phyloP scores from a whole-genome alignment of 2,888 invertebrate genomes.

The Tenthredo distinguenda region DNA sequence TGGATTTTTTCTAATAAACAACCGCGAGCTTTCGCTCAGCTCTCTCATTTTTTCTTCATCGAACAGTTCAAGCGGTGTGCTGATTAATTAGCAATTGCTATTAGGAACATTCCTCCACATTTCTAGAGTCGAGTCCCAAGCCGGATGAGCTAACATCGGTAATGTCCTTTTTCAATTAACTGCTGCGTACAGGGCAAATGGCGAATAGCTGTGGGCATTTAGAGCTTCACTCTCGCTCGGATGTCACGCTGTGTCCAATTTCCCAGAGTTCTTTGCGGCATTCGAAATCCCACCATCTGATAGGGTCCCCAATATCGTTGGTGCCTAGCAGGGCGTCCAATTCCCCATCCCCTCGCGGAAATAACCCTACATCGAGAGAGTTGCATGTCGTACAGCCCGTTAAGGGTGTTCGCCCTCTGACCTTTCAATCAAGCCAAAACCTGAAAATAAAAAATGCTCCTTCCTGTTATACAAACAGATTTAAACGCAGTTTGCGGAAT shows the following conservation, averaged over 20 bases:
- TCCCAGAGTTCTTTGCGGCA: constrained; percentile 12
- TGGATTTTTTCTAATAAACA: neutral
- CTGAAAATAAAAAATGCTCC: neutral
- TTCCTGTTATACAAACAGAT: neutral
- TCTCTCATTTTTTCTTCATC: neutral
- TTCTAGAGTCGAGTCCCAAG: neutral
- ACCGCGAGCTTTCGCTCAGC: neutral
- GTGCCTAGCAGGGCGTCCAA: constrained; percentile 35
- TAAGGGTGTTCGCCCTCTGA: neutral
- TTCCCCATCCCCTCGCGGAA: neutral
- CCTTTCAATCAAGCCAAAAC: neutral
- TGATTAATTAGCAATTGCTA: neutral
- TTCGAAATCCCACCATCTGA: constrained; percentile 12
- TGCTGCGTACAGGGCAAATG: neutral
- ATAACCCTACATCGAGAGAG: neutral
- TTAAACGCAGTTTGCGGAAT: neutral
- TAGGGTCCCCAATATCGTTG: constrained; percentile 21
- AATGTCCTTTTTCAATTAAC: constrained; percentile 34
- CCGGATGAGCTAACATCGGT: neutral
- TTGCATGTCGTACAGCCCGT: neutral
- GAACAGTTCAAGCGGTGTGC: neutral
- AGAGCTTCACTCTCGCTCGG: neutral
- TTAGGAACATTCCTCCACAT: neutral
- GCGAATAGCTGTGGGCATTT: neutral
- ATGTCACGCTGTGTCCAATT: constrained; percentile 38